Conservation (phyloP, 2,888 invertebrate genomes). For the Malthinus flaveolus region DNA sequence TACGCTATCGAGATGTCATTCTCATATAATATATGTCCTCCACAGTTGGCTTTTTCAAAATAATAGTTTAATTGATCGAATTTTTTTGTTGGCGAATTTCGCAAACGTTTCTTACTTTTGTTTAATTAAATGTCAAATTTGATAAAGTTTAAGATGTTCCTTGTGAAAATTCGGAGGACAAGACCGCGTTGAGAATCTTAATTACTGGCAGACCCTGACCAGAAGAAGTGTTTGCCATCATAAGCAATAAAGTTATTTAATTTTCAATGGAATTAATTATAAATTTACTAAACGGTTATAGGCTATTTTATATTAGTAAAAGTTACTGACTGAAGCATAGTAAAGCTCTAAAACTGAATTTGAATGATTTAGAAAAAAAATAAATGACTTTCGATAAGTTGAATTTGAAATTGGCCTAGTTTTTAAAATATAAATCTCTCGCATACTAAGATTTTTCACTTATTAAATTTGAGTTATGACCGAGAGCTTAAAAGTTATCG, state of each 20-base stretch:
- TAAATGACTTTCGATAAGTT: not conserved
- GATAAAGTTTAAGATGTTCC: too few relatives aligned
- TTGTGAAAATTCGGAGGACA: too few relatives aligned
- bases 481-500: slow-evolving; percentile 14
- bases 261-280: too few relatives aligned
- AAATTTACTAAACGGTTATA: too few relatives aligned
- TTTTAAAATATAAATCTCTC: slow-evolving; percentile 16
- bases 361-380: slow-evolving; percentile 11
- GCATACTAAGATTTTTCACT: slow-evolving; percentile 17
- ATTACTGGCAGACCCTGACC: too few relatives aligned
- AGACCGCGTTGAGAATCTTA: too few relatives aligned
- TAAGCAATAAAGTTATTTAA: too few relatives aligned
- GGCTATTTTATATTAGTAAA: slow-evolving; percentile 1
- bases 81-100: slow-evolving; percentile 6
- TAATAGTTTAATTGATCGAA: slow-evolving; percentile 28
- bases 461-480: slow-evolving; percentile 18
- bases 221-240: too few relatives aligned
- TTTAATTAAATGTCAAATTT: too few relatives aligned
- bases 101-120: too few relatives aligned
- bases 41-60: slow-evolving; percentile 29
- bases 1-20: slow-evolving; percentile 25
- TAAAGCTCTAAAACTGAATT: slow-evolving; percentile 6
- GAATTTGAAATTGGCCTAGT: slow-evolving; percentile 11
- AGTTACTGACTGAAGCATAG: not conserved
- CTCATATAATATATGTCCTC: slow-evolving; percentile 31